Percentiles rank a stretch among this genome's conserved stretches.
Conservation (phyloP, 2,797 vertebrate genomes). For the Mormyrus hasselquistii region DNA sequence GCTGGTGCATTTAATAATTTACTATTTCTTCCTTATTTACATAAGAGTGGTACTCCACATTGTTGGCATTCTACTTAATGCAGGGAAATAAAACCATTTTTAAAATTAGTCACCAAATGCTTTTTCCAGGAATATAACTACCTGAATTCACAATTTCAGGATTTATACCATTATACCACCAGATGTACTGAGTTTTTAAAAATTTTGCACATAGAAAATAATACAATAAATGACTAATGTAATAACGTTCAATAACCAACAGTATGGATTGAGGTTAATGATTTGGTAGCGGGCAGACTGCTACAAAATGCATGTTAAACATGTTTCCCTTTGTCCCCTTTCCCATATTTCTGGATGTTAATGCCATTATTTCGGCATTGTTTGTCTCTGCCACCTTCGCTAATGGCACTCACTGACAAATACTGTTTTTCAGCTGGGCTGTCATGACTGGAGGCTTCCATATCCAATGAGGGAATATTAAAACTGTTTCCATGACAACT, state of each 20-base stretch:
- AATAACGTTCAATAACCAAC: not conserved
- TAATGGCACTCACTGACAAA: constrained; percentile 15
- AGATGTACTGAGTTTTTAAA: not conserved
- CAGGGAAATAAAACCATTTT: not conserved
- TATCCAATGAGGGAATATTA: constrained; percentile 51
- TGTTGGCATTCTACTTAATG: not conserved
- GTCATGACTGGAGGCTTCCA: constrained; percentile 38
- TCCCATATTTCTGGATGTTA: not conserved
- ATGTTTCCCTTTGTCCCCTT: not conserved
- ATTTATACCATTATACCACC: not conserved
- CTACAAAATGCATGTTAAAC: not conserved
- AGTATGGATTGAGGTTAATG: constrained; percentile 1
- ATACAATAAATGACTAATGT: not conserved
- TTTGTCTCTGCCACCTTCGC: not conserved
- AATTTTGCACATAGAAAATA: not conserved
- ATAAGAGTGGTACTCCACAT: not conserved
- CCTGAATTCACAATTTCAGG: not conserved
- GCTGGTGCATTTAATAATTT: not conserved
- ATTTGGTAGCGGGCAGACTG: not conserved
- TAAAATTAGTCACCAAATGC: not conserved
- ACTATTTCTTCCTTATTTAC: not conserved
- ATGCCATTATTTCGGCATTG: not conserved
- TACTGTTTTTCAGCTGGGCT: not conserved
- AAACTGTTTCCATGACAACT: constrained; percentile 57
- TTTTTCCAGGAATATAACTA: not conserved